Base-by-base conservation (phyloP, 2,797 vertebrate genomes). In the Chelidonichthys spinosus region DNA sequence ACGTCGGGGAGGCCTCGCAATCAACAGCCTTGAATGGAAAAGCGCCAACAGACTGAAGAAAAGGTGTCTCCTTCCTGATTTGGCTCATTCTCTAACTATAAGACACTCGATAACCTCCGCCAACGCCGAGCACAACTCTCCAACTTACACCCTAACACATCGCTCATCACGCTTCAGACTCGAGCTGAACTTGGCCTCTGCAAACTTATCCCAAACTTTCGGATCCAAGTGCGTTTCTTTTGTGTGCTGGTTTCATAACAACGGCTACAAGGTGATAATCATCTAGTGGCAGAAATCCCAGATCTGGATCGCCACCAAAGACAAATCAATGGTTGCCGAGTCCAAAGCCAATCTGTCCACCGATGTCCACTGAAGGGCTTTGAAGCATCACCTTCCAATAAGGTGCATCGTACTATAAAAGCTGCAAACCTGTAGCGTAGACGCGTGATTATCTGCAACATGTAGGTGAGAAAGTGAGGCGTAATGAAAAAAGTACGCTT, bases 271-370 rank as follows among this genome's bases (percentile, higher is more conserved):
- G 82, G 83, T 86, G 85, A 82, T 89, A 89, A 92, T 89, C 72
- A 78, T 83, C 67, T 80, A 6, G 61, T 90, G 87, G 89, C 85
- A 84, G 55, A 56, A 77, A 73, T 87, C 85, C 90, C 87, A 83
- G 88, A 79, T 88, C 78, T 88, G 87, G 79, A 85, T 74, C 58
- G 3, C 14, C 42, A 83, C 54, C 69, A 84, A 88, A 76, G 44
- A 72, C 55, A 1, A 69, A 43, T 78, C 76, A 78, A 84, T 77
- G 82, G 84, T 79, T 83, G 64, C 55, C 0, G 56, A 69, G 76
- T 56, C 78, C 81, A 78, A 73, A 85, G 81, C 54, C 79, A 81
- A 80, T 85, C 78, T 86, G 82, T 82, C 78, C 73, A 58, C 50
- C 17, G n/a, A 35, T 69, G 49, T 50, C 70, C 52, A 66, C 66